Conservation (phyloP, 2,113 vertebrate species). For the Caretta caretta region DNA sequence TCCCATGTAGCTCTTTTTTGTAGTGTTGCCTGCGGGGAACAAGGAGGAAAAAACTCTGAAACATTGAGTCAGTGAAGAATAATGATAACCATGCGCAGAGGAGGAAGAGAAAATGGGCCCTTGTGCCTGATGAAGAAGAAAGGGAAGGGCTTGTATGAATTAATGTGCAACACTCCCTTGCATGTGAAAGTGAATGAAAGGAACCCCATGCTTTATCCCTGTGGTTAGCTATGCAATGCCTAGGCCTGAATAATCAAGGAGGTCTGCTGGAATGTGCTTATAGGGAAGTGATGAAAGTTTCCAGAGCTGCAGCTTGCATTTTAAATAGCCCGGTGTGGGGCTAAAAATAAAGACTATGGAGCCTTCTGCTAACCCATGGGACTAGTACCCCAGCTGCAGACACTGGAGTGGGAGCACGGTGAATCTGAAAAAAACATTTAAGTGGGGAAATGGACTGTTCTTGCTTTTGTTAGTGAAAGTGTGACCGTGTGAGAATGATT, state of each 20-base stretch:
- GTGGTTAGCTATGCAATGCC: neutral
- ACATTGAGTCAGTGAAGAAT: neutral
- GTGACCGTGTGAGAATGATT: neutral
- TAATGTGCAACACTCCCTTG: rapidly evolving
- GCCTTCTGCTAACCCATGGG: neutral
- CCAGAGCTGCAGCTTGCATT: neutral
- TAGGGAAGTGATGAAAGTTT: rapidly evolving
- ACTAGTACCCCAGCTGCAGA: neutral
- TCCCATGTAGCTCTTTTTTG: neutral
- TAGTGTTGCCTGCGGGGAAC: neutral
- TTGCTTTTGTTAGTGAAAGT: neutral
- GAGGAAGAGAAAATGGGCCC: neutral
- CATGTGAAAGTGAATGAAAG: neutral
- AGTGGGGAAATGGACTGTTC: neutral
- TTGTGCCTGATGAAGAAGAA: constrained; percentile 18
- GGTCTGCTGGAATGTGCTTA: neutral
- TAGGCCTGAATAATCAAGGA: neutral
- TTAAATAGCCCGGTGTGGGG: neutral
- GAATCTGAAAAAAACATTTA: constrained; percentile 18
- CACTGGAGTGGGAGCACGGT: rapidly evolving
- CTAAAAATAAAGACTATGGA: rapidly evolving
- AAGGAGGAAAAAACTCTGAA: neutral
- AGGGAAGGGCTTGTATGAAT: neutral
- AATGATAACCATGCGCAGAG: neutral
- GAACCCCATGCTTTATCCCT: neutral